Evolutionary conservation across 2,888 invertebrate species (phyloP).

Genomic region (Mimas tiliae): DNA sequence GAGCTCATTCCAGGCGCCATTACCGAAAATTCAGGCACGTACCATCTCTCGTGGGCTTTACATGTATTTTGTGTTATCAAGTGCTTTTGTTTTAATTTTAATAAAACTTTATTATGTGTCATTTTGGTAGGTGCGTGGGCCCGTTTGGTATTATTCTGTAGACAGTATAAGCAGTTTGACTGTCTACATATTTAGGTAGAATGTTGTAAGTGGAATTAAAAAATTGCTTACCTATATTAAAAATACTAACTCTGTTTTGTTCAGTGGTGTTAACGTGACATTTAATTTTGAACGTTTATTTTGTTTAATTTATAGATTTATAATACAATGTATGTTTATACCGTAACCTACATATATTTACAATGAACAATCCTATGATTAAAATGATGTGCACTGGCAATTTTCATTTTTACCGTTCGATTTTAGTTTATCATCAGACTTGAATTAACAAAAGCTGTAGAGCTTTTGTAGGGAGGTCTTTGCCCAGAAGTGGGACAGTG

Average conservation of each 20-base stretch:
- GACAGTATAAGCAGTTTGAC: background rate
- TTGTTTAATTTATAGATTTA: no score
- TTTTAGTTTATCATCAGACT: no score
- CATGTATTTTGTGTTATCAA: constrained; percentile 65
- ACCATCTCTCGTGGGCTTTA: constrained; percentile 62
- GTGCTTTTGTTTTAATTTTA: constrained; percentile 61
- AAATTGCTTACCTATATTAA: constrained; percentile 1
- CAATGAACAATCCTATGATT: no score
- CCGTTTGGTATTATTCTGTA: background rate
- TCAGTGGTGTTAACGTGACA: background rate
- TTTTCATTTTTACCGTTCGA: no score
- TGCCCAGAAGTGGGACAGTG: no score
- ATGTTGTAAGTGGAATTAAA: background rate
- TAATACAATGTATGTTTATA: no score
- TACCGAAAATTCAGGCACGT: constrained; percentile 70
- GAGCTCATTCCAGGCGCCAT: constrained; percentile 60
- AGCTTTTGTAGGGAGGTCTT: no score
- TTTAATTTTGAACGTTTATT: background rate
- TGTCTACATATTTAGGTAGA: background rate
- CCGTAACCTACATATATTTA: no score
- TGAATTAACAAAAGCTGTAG: no score
- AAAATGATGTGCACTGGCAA: no score
- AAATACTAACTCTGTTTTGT: background rate
- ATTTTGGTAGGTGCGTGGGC: constrained; percentile 29
- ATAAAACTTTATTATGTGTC: constrained; percentile 52